Evolutionary conservation across 1,140 invertebrate genomes (phyloP), one percentile per base, ranked within the genome.

Genomic region (Aphaenogaster floridana): DNA sequence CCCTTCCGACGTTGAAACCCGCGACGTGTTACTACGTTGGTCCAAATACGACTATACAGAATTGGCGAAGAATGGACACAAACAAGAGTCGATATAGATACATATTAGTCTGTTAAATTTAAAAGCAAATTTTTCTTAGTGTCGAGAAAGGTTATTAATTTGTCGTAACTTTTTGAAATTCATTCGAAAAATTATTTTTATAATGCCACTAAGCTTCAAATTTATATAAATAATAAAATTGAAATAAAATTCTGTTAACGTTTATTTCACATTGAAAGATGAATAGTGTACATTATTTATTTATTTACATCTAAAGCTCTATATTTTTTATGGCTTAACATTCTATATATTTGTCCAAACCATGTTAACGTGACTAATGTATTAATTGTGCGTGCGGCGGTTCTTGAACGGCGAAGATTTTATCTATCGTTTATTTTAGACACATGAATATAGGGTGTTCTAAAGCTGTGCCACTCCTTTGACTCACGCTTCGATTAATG

Each of bases 361-460:
- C n/a, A 50, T 28, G 36, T 77, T 59, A 42, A 77, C 3, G 39
- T 57, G 54, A 39, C 36, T 77, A 77, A 59, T 59, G 28, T 52
- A 28, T 77, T 59, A 77, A 77, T 45, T 77, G 6, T n/a, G 7
- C 15, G 54, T 8, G 36, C 54, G 36, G 11, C 54, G 36, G 11
- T 39, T 74, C 71, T 74, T 34, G n/a, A 57, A 59, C 28, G 1
- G 0, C 11, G 11, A 28, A 77, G 72, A 76, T 59, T 57, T 59
- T 42, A 76, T 59, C 52, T 42, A 2, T 21, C 52, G 11, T 28
- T n/a, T 76, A 76, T 59, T 76, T 76, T 39, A 42, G 54, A n/a
- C n/a, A 34, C 28, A 59, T 3, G 52, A 48, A 76, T 57, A 45
- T 15, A 36, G 28, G 17, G 9, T 17, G 48, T 59, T 21, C 36